Evolutionary conservation across 2,113 vertebrate genomes (phyloP).

Genomic region (Apaloderma vittatum): DNA sequence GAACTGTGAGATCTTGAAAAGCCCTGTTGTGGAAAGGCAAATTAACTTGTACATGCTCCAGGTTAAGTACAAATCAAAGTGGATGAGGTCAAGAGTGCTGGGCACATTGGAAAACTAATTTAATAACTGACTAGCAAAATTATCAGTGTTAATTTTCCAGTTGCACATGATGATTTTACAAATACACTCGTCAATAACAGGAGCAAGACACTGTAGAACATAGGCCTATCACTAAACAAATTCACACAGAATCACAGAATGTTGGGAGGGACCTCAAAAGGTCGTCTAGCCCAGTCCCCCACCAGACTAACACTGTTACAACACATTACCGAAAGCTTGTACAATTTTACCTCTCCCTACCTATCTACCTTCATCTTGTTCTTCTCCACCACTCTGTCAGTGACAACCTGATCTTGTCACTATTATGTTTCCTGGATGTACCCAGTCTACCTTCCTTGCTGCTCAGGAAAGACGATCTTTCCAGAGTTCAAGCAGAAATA

Average conservation of each 20-base stretch:
- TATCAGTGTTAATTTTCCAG: neutral
- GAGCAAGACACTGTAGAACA: neutral
- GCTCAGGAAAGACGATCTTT: neutral
- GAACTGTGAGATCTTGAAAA: neutral
- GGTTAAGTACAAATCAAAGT: neutral
- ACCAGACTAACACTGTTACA: neutral
- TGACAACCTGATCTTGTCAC: neutral
- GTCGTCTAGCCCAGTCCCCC: too few relatives aligned
- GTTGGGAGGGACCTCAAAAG: too few relatives aligned
- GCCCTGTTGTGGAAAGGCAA: neutral
- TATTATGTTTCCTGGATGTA: neutral
- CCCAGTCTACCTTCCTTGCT: neutral
- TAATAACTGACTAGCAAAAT: neutral
- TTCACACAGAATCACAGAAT: neutral
- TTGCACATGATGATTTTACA: neutral
- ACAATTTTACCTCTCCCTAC: neutral
- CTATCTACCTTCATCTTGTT: neutral
- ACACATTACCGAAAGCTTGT: neutral
- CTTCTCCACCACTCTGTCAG: neutral
- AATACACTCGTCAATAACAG: neutral
- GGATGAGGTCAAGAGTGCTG: neutral
- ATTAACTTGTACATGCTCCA: neutral
- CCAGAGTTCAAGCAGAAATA: neutral
- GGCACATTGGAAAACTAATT: neutral
- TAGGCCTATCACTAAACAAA: neutral